Evolutionary conservation across 30 jellyfish, hydroid and myxozoan genomes (phyloP), one percentile per base, ranked within the genome.

Genomic region (Hydractinia symbiolongicarpus): DNA sequence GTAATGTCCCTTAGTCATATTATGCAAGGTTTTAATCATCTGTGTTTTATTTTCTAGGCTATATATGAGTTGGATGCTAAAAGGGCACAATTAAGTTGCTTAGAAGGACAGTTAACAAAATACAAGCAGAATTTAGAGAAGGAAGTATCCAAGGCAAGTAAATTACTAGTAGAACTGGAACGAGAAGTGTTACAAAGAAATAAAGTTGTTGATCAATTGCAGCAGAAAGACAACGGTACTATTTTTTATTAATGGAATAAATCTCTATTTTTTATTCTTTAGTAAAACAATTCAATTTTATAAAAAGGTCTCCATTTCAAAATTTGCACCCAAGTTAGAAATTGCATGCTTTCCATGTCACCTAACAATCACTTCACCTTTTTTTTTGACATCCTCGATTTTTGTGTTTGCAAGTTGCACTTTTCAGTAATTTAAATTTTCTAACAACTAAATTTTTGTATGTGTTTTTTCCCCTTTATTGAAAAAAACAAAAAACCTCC

Each of bases 21-120:
- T 0, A 58, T 58, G 17, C 11, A 67, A 67, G 84, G 11, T 7
- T 9, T 54, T 55, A 9, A 5, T 55, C 55, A 50, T 52, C 5
- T 77, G 5, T 77, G 30, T 55, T 7, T 50, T 60, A 10, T 77
- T 77, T 55, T 8, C 8, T 55, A 77, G 85, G 82, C 79, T 49
- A 53, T 90, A 11, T 95, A 90, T 62, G 97, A 90, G 5, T 52
- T 90, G n/a, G 94, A 82, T 66, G 64, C 87, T 71, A 90, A 90
- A 73, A 95, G 86, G 6, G 40, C 94, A 8, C 81, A 90, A 51
- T 67, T 90, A 11, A 83, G 82, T 56, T 90, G 90, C 44, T 66
- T 90, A 60, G 90, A 86, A 21, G 95, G 90, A 72, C 89, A 88
- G 76, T 77, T 90, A 40, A 11, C 62, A 55, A 77, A 77, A 77